Evolutionary conservation across 2,888 invertebrate genomes (phyloP), one percentile per base, ranked within the genome.

Genomic region (Eupithecia subumbrata): DNA sequence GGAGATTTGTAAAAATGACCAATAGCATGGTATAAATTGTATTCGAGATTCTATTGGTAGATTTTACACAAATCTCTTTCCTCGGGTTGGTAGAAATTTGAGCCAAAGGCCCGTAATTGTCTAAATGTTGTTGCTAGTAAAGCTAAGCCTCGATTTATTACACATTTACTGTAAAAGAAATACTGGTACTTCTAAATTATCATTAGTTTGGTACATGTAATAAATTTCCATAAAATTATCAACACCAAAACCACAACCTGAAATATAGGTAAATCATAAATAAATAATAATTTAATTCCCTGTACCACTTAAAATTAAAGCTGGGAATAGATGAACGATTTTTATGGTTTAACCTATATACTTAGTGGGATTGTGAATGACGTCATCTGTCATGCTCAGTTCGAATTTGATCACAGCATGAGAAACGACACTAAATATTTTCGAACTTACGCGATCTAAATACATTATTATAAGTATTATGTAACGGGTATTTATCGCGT

Each of bases 241-340:
- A 60, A 60, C 68, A 43, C 2, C 22, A 5, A 68, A 68, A 73
- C 73, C 72, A 74, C 14, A 73, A 72, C 70, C 66, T 68, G 43
- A 64, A 70, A 63, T 69, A 63, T 40, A 72, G 8, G 9, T 72
- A 9, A 71, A 16, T 64, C 18, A 18, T 25, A 25, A 72, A 71
- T 30, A 72, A 72, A 71, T 60, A 25, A 71, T 68, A n/a, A 76
- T 68, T 71, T 74, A 60, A 71, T 67, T 73, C 80, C 79, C 80
- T 79, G 77, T 80, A 80, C 80, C 81, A 71, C 75, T 77, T 77
- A 77, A 52, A 76, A 40, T n/a, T 73, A 75, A 77, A 14, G 71
- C 64, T 60, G 74, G 69, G 22, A 64, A 64, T 69, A 76, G 14
- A 71, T 69, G 71, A 16, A 45, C 5, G 45, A 45, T 45, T 45